Evolutionary conservation across 2,888 invertebrate genomes (phyloP), one percentile per base, ranked within the genome.

Genomic region (Melipona bicolor): DNA sequence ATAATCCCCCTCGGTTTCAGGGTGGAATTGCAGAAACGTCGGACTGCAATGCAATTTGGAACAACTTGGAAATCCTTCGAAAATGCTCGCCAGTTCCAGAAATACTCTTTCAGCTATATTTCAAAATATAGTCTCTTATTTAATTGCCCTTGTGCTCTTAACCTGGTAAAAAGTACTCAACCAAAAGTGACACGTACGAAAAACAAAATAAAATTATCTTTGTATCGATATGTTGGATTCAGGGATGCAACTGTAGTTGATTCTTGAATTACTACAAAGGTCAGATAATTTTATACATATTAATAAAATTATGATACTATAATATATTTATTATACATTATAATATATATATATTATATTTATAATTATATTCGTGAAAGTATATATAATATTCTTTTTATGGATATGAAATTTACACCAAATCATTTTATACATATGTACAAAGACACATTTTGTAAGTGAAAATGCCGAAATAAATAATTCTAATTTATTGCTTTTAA

Each of bases 71-170:
- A 80, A 84, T 19, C 72, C 70, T 32, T 78, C 79, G 32, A 77
- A 64, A 36, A 36, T 27, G 27, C 61, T 76, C 80, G 81, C 87
- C 87, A 87, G 87, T 71, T 87, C 87, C 79, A 49, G 59, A 19
- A 68, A 32, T 32, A 54, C 24, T 81, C 21, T 61, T 27, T 27
- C n/a, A 19, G 21, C 32, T 27, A 24, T n/a, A 19, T n/a, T 64
- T 70, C 6, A n/a, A n/a, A 52, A 59, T 4, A 52, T 64, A n/a
- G 32, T 27, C 11, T n/a, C 17, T n/a, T 27, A 21, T 59, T 50
- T 64, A 5, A 61, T 61, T 59, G 15, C n/a, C 32, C 3, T 11
- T 50, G 24, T 1, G 3, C 5, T 21, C 13, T 27, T 81, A 82
- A 82, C 69, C 74, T 69, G 19, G 13, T n/a, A 24, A 32, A 50